phyloP scores from a whole-genome alignment of 2,888 invertebrate genomes.

The Spodoptera exigua region DNA sequence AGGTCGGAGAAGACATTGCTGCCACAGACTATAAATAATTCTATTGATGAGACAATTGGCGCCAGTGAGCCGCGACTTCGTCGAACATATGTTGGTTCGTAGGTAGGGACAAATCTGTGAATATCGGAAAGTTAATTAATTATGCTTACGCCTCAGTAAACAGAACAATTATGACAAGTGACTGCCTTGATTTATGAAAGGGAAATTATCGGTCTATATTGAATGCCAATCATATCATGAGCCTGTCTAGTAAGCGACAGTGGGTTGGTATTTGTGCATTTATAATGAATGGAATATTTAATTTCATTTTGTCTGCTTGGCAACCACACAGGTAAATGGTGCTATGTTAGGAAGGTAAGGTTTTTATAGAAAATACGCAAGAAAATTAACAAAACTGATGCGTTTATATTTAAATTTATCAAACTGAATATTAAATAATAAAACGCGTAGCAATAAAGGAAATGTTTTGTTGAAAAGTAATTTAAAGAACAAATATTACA shows the following conservation, averaged over 20 bases:
- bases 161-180: constrained; percentile 49
- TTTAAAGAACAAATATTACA: constrained; percentile 20
- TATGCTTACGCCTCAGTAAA: constrained; percentile 45
- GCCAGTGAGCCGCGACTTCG: constrained; percentile 51
- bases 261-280: too few relatives aligned
- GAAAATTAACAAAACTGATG: too few relatives aligned
- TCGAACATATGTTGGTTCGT: constrained; percentile 35
- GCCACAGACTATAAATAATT: constrained; percentile 53
- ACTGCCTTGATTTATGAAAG: constrained; percentile 42
- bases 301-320: too few relatives aligned
- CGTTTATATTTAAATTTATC: too few relatives aligned
- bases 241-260: too few relatives aligned
- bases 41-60: constrained; percentile 54
- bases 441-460: too few relatives aligned
- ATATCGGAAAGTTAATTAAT: constrained; percentile 58
- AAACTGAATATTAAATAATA: too few relatives aligned
- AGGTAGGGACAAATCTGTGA: constrained; percentile 36
- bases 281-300: too few relatives aligned
- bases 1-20: constrained; percentile 38
- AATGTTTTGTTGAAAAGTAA: too few relatives aligned
- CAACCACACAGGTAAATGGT: too few relatives aligned
- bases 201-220: constrained; percentile 14
- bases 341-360: too few relatives aligned
- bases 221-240: constrained; percentile 14
- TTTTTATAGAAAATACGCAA: too few relatives aligned